Evolutionary conservation across 2,888 invertebrate species (phyloP).

Genomic region (Phasia obesa): DNA sequence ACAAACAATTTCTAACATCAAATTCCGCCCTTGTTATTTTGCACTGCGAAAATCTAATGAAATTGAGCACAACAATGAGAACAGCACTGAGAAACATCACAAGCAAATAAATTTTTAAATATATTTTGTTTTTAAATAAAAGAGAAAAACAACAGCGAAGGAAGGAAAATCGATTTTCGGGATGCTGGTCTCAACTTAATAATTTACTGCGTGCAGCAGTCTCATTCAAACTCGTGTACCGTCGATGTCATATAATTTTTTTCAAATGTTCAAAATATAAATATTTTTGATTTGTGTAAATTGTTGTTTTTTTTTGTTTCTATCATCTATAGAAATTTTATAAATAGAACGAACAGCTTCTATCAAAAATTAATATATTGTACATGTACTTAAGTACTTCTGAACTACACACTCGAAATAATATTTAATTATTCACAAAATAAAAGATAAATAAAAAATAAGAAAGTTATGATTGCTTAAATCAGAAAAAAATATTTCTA

Average conservation of each 20-base stretch:
- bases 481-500: conserved; percentile 14
- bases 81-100: conserved; percentile 17
- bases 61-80: conserved; percentile 42
- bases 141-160: conserved; percentile 51
- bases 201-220: conserved; percentile 71
- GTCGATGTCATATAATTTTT: conserved; percentile 68
- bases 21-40: conserved; percentile 54
- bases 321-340: conserved; percentile 64
- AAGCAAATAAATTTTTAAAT: conserved; percentile 15
- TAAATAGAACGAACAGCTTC: conserved; percentile 69
- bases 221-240: conserved; percentile 72
- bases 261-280: conserved; percentile 43
- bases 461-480: conserved; percentile 35
- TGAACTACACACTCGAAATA: conserved; percentile 39
- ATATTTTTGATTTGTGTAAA: conserved; percentile 64
- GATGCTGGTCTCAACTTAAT: conserved; percentile 66
- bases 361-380: conserved; percentile 67
- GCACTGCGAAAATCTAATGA: conserved; percentile 22
- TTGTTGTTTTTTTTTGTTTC: conserved; percentile 23
- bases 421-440: conserved; percentile 4
- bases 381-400: conserved; percentile 20
- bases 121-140: conserved; percentile 30
- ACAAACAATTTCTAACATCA: conserved; percentile 6
- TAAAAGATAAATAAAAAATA: conserved; percentile 31
- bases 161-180: conserved; percentile 70